phyloP scores from a whole-genome alignment of 2,888 invertebrate genomes.

The Eilema griseolum region DNA sequence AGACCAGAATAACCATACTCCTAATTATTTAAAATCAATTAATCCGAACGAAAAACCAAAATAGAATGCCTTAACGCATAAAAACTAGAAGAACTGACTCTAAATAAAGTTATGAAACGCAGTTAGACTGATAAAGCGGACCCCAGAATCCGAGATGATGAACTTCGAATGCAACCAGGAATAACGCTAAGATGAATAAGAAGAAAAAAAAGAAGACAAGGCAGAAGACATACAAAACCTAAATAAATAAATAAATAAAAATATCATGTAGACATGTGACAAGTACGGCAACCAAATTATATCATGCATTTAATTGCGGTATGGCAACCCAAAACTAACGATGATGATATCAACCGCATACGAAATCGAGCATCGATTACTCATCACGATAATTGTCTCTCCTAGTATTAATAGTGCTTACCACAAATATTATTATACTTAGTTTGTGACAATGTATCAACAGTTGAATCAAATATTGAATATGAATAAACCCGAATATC shows the following conservation, averaged over 20 bases:
- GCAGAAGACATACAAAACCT: neutral
- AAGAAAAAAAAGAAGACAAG: too few relatives aligned
- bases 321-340: neutral
- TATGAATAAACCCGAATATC: conserved; percentile 30
- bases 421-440: conserved; percentile 18
- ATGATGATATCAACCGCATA: conserved; percentile 2
- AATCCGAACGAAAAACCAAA: too few relatives aligned
- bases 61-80: too few relatives aligned
- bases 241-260: neutral
- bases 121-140: too few relatives aligned
- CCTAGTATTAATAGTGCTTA: neutral
- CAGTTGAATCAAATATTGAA: conserved; percentile 21
- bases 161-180: too few relatives aligned
- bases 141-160: too few relatives aligned
- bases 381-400: conserved; percentile 14
- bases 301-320: neutral
- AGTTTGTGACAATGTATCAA: conserved; percentile 19
- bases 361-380: conserved; percentile 3
- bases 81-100: too few relatives aligned
- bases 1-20: too few relatives aligned
- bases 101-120: too few relatives aligned
- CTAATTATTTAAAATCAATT: too few relatives aligned
- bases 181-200: too few relatives aligned
- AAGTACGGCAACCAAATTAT: neutral
- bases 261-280: neutral